Evolutionary conservation across 2,797 vertebrate genomes (phyloP).

Genomic region (Chaetophractus vellerosus): DNA sequence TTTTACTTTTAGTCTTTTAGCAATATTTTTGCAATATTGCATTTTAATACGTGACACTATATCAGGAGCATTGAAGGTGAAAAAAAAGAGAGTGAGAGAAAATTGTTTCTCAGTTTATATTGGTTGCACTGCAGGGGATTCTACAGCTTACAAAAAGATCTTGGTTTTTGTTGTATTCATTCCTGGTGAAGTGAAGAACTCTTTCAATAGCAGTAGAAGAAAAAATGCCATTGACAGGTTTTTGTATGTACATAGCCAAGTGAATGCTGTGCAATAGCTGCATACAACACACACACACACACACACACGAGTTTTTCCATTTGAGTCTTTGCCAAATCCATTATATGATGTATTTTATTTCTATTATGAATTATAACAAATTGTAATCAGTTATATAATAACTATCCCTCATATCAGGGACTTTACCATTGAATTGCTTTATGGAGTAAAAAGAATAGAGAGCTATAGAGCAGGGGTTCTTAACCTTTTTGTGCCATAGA

Average conservation of each 20-base stretch:
- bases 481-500: too few species aligned
- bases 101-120: conserved; percentile 76
- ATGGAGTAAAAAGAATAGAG: not conserved
- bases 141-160: conserved; percentile 57
- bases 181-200: conserved; percentile 25
- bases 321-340: not conserved
- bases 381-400: not conserved
- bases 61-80: not conserved
- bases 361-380: not conserved
- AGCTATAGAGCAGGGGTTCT: not conserved
- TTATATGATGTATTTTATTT: not conserved
- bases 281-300: not conserved
- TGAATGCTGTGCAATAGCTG: not conserved
- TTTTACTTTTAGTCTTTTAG: conserved; percentile 28
- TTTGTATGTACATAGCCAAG: not conserved
- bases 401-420: not conserved
- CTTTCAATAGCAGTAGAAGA: not conserved
- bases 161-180: conserved; percentile 44
- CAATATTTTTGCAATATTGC: conserved; percentile 12
- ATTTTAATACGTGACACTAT: not conserved
- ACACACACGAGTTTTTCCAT: not conserved
- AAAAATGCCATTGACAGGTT: not conserved
- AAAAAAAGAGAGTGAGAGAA: not conserved
- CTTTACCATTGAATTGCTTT: not conserved
- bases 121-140: conserved; percentile 48